These are phyloP conservation scores for Bugula neritina DNA, from an alignment of 2,888 invertebrate species.

Conservation along the genomic window DNA sequence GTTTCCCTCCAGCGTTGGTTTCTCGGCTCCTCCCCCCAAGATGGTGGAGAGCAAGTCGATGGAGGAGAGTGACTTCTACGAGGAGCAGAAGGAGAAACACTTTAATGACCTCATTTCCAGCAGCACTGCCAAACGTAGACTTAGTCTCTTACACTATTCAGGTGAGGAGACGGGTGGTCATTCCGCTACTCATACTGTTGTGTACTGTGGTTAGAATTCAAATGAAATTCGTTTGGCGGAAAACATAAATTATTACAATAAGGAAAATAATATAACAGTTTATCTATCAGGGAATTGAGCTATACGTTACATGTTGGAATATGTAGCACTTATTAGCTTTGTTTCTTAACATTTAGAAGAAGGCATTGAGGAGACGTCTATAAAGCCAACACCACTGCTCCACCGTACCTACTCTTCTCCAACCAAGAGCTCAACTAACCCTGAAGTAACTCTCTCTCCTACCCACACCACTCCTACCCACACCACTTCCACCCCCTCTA, in stretches of 20 bases:
- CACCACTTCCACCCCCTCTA: too few relatives aligned
- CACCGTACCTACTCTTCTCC: not conserved
- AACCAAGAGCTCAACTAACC: not conserved
- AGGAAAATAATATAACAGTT: too few relatives aligned
- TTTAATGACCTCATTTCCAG: slow-evolving; percentile 33
- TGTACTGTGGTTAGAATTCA: too few relatives aligned
- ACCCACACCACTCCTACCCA: too few relatives aligned
- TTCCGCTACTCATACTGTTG: too few relatives aligned
- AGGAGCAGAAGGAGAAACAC: slow-evolving; percentile 43
- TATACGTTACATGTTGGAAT: too few relatives aligned
- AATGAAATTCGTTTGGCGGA: too few relatives aligned
- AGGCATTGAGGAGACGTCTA: not conserved
- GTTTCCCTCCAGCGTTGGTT: not conserved
- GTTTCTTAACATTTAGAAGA: not conserved
- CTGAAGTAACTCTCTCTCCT: too few relatives aligned
- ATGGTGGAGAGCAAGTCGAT: slow-evolving; percentile 52
- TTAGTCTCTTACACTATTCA: not conserved
- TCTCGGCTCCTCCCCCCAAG: not conserved
- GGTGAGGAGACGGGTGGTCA: too few relatives aligned
- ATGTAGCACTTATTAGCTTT: too few relatives aligned
- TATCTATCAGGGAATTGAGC: too few relatives aligned
- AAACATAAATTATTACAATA: too few relatives aligned
- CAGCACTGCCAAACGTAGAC: not conserved
- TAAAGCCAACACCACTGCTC: not conserved
- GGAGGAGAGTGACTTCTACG: slow-evolving; percentile 52